Evolutionary conservation across 2,797 vertebrate species (phyloP).

Genomic region (Coilia nasus): DNA sequence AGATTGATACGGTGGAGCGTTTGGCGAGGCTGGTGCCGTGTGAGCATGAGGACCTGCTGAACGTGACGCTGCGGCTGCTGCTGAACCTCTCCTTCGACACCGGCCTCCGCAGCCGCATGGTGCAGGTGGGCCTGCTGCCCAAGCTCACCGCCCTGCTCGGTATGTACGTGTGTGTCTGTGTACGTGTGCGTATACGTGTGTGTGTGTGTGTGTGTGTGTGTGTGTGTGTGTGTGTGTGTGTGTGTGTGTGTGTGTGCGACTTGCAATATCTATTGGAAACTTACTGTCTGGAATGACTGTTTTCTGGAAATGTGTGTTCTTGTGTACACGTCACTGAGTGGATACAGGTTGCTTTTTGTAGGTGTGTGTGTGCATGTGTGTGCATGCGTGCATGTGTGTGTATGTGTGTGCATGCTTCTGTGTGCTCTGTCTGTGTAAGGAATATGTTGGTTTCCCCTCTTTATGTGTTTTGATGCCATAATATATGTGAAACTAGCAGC

Average conservation of each 20-base stretch:
- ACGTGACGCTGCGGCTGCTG: slow-evolving; percentile 84
- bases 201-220: not conserved
- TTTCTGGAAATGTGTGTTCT: no score
- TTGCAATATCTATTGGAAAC: not conserved
- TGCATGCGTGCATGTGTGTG: not conserved
- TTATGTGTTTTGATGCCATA: not conserved
- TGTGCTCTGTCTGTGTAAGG: not conserved
- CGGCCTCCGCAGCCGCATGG: slow-evolving; percentile 88
- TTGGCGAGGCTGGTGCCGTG: slow-evolving; percentile 87
- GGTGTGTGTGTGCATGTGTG: not conserved
- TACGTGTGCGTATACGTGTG: not conserved
- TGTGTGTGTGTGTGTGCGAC: no score
- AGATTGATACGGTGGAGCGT: slow-evolving; percentile 86
- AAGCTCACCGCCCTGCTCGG: slow-evolving; percentile 87
- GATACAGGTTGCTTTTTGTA: not conserved
- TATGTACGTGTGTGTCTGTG: slow-evolving; percentile 56
- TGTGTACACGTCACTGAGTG: not conserved
- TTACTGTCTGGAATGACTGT: not conserved
- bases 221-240: not conserved
- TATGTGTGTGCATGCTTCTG: not conserved
- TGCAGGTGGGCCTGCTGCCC: slow-evolving; percentile 86
- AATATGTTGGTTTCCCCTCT: not conserved
- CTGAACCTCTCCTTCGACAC: slow-evolving; percentile 93
- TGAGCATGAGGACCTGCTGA: slow-evolving; percentile 86
- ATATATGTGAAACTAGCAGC: not conserved